Base-by-base conservation (phyloP, 2,113 vertebrate species). In the Pseudorectes ferrugineus region DNA sequence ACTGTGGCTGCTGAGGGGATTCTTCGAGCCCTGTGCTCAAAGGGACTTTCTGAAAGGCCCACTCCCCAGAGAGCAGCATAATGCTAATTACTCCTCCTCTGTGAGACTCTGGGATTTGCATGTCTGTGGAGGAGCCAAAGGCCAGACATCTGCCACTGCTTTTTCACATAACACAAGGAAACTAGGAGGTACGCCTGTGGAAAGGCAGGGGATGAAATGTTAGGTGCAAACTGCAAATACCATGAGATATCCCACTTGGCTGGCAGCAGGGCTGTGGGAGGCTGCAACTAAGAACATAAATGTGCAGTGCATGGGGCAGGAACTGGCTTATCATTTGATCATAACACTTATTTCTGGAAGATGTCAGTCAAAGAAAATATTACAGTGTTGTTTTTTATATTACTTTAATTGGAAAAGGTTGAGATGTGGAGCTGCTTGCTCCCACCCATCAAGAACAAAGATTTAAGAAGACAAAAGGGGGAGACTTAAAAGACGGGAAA, bases 391-490 rank as follows among this genome's bases (percentile, higher is more conserved):
- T 0, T 71, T 82, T 93, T 74, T 8, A 15, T 88, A 57, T 75
- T 93, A 74, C 31, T 95, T 71, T 94, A 92, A 95, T 86, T 93
- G 93, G 82, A 95, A 96, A 72, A 77, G 36, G 15, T 96, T 86
- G 88, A 78, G 57, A 93, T 88, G 48, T 84, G 38, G 48, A 84
- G 40, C 52, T 88, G 52, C 85, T 71, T 84, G 40, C 57, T 96
- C 93, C 88, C 93, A 93, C 88, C 77, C 90, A 65, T 84, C 68
- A 93, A 94, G 95, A 91, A 81, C 68, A 95, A 89, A 96, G 92
- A 84, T 80, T 92, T 90, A 81, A 81, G 22, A 74, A 81, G 85
- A 94, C 82, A 95, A 96, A 95, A 45, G 0, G 3, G 51, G 20
- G 23, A 80, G 61, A 55, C 51, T 77, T 90, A 67, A 91, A 89